phyloP scores from a whole-genome alignment of 1,140 invertebrate species.

The Drosophila pruinosa region DNA sequence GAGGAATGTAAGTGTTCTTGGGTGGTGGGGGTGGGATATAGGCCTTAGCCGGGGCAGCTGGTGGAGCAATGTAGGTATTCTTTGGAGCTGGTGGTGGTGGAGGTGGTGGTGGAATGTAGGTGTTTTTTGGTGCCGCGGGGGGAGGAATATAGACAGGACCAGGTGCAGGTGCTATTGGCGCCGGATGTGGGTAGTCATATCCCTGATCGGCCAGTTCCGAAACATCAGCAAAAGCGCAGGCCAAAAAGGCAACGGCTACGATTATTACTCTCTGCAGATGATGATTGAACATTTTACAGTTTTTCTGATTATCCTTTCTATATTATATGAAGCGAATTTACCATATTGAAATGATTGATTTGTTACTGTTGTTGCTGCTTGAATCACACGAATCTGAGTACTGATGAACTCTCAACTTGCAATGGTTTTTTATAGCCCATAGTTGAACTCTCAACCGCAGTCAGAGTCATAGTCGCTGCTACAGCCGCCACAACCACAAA shows the following conservation, averaged over 20 bases:
- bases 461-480: not conserved
- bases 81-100: conserved; percentile 48
- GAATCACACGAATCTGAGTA: conserved; percentile 59
- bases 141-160: conserved; percentile 56
- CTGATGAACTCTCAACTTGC: conserved; percentile 51
- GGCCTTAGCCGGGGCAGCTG: conserved; percentile 47
- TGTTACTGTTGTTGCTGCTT: conserved; percentile 47
- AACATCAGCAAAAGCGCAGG: conserved; percentile 69
- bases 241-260: conserved; percentile 66
- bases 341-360: conserved; percentile 22
- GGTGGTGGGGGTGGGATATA: conserved; percentile 64
- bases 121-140: conserved; percentile 38
- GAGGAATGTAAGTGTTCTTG: conserved; percentile 65
- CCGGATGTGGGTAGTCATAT: conserved; percentile 68
- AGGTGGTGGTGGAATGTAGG: conserved; percentile 55
- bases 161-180: conserved; percentile 37
- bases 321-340: conserved; percentile 26
- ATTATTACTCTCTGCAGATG: conserved; percentile 60
- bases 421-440: conserved; percentile 63
- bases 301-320: conserved; percentile 7
- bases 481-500: conserved; percentile 32
- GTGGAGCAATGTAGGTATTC: conserved; percentile 53
- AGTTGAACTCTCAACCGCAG: conserved; percentile 31
- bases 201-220: conserved; percentile 62
- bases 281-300: not conserved